A percentile compares a stretch with the other conserved stretches of the same genome.
phyloP scores from a whole-genome alignment of 2,797 vertebrate species.

The Bradypodion ventrale region DNA sequence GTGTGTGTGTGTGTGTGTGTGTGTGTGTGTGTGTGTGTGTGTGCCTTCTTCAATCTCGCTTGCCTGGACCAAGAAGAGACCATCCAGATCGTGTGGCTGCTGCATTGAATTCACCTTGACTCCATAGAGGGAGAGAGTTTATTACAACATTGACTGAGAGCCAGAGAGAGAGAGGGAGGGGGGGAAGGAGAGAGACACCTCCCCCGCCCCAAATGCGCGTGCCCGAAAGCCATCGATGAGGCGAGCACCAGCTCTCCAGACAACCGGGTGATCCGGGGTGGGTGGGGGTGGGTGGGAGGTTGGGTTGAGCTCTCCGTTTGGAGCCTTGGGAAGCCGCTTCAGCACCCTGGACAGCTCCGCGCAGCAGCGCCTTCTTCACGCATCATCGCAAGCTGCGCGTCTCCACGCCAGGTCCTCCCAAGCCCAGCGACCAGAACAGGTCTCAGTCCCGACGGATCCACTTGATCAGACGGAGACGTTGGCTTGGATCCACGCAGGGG shows the following conservation, averaged over 20 bases:
- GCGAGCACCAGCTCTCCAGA: background rate
- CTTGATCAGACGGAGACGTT: background rate
- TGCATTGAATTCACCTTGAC: conserved; percentile 43
- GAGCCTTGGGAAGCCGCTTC: conserved; percentile 28
- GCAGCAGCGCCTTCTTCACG: too few relatives aligned
- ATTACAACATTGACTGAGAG: conserved; percentile 22
- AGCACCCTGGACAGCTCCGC: conserved; percentile 77
- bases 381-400: too few relatives aligned
- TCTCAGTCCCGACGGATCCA: background rate
- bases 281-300: background rate
- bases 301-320: too few relatives aligned
- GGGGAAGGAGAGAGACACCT: background rate
- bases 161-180: too few relatives aligned
- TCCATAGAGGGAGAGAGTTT: conserved; percentile 21
- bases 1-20: too few relatives aligned
- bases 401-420: background rate
- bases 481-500: background rate
- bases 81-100: conserved; percentile 49
- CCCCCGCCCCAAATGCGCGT: background rate
- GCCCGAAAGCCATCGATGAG: too few relatives aligned
- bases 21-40: too few relatives aligned
- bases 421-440: accelerated
- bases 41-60: too few relatives aligned
- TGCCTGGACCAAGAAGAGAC: conserved; percentile 47
- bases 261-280: background rate